These are phyloP conservation scores for Paedocypris sp. DNA, from an alignment of 2,113 vertebrate species.

Conservation along the genomic window DNA sequence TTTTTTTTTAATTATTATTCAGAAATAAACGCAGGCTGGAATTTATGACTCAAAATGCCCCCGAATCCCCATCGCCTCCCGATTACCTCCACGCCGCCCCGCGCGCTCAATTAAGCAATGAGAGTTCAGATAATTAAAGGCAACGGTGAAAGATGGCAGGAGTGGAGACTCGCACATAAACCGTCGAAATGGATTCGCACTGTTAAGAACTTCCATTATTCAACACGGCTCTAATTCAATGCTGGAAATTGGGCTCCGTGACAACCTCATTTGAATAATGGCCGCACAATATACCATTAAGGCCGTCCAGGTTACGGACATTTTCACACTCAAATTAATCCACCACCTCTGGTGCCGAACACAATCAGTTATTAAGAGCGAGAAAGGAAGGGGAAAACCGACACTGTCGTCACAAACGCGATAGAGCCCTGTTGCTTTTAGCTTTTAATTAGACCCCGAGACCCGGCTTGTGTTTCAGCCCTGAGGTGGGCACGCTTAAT, in stretches of 20 bases:
- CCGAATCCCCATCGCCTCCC: background rate
- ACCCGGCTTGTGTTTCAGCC: background rate
- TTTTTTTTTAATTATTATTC: constrained; percentile 12
- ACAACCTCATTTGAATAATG: constrained; percentile 2
- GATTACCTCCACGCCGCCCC: background rate
- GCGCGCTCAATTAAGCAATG: background rate
- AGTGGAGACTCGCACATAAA: background rate
- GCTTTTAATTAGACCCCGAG: constrained; percentile 4
- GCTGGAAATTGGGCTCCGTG: background rate
- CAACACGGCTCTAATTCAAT: background rate
- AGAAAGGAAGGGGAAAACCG: too few relatives aligned
- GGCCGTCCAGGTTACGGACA: background rate
- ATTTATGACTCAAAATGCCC: constrained; percentile 14
- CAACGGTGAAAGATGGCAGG: background rate
- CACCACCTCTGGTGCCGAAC: background rate
- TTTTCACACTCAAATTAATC: background rate
- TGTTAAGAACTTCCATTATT: background rate
- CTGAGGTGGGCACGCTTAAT: background rate
- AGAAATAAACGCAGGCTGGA: too few relatives aligned
- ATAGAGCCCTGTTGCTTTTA: background rate
- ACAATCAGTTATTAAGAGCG: background rate
- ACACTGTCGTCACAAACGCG: background rate
- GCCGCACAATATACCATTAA: background rate
- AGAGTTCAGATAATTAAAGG: constrained; percentile 5
- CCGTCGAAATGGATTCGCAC: background rate